Base-by-base conservation (phyloP, 2,797 vertebrate genomes). In the Denticeps clupeoides region DNA sequence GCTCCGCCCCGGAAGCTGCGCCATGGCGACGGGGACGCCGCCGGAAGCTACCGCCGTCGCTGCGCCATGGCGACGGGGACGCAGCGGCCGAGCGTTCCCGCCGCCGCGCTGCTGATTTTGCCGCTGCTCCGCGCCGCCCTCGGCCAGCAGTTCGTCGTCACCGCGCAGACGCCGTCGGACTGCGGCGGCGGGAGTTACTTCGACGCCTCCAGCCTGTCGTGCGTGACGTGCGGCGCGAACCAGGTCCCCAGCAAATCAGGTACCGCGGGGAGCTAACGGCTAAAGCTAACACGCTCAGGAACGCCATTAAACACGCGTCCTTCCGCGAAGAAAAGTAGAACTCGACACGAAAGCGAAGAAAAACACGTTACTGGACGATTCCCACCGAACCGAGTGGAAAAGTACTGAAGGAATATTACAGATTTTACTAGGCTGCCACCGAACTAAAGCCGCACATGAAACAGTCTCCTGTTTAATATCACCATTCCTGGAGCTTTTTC, bases 141-240 rank as follows among this genome's bases (percentile, higher is more conserved):
- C 12, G 69, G 71, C 19, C 83, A 83, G 41, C 75, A 69, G 40
- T 89, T 85, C 56, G 69, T 81, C 1, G 54, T 97, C 1, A 71
- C 85, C 0, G 77, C 87, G 23, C 76, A 65, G 45, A 49, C 60
- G 11, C 86, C 84, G 0, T 57, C 64, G 1, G 71, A 77, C 1
- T 98, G 94, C 47, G 63, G 55, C 0, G 33, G 7, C 3, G 47
- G 68, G 1, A 70, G 76, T n/a, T 89, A 77, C 69, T 97, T 91
- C 54, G 89, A 97, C 5, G 80, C 87, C 53, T 86, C 89, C 2
- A 83, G 80, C 47, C 67, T 97, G 45, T 81, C 84, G 21, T 98
- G 94, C 65, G 69, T 55, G n/a, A 78, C 54, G 10, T 98, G 94
- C 33, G 89, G 87, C 15, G 44, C 72, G 18, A 76, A 88, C 57